Conservation (phyloP, 2,797 vertebrate species). For the Spondyliosoma cantharus region DNA sequence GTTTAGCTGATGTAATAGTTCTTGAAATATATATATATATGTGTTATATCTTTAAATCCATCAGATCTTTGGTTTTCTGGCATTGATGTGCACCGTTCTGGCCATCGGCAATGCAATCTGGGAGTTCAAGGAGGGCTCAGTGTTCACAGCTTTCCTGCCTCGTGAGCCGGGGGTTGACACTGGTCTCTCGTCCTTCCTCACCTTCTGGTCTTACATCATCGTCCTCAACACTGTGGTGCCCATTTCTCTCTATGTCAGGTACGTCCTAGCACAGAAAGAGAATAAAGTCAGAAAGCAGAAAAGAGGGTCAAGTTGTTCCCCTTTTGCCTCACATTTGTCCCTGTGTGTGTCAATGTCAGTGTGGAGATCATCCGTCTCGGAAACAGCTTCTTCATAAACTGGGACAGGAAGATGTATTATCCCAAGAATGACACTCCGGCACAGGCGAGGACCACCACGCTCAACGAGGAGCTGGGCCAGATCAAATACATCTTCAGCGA, state of each 20-base stretch:
- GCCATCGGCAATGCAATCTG: constrained; percentile 91
- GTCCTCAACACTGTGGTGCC: constrained; percentile 96
- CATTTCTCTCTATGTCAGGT: constrained; percentile 98
- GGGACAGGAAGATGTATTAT: constrained; percentile 97
- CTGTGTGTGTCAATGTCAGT: constrained; percentile 69
- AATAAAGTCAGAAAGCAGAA: background rate
- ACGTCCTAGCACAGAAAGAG: background rate
- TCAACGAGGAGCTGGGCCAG: constrained; percentile 95
- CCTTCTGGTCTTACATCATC: constrained; percentile 97
- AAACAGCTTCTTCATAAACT: constrained; percentile 95
- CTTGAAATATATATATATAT: background rate
- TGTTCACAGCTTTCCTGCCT: constrained; percentile 90
- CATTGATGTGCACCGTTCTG: constrained; percentile 88
- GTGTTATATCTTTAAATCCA: background rate
- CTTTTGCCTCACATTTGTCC: background rate
- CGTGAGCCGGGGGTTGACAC: constrained; percentile 80
- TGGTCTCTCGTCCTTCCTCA: constrained; percentile 85
- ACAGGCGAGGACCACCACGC: constrained; percentile 92
- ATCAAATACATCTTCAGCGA: constrained; percentile 97
- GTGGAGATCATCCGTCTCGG: constrained; percentile 95
- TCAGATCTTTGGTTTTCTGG: constrained; percentile 93
- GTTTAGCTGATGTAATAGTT: background rate
- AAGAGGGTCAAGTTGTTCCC: background rate
- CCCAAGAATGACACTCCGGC: constrained; percentile 87
- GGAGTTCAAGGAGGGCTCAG: constrained; percentile 86